Percentiles rank a stretch among this genome's conserved stretches.
phyloP scores from a whole-genome alignment of 2,113 vertebrate species.

The Erinaceus europaeus region DNA sequence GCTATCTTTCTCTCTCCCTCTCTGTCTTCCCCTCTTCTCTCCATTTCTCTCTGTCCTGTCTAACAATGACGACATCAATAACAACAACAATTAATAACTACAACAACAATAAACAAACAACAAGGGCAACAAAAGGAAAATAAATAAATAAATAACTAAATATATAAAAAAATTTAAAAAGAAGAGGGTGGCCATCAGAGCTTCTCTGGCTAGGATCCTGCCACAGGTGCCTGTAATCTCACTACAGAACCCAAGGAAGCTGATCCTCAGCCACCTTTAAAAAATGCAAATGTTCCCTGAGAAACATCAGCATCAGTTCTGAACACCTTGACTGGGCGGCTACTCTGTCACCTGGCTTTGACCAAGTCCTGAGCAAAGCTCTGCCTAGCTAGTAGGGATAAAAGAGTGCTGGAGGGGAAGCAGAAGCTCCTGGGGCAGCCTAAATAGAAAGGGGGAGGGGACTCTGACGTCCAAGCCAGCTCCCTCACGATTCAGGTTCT shows the following conservation, averaged over 20 bases:
- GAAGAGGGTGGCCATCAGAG: too few relatives aligned
- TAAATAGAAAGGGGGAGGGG: neutral
- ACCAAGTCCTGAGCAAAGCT: neutral
- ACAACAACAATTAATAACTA: too few relatives aligned
- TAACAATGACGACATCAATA: too few relatives aligned
- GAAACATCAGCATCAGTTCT: conserved; percentile 15
- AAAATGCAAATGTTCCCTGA: conserved; percentile 57
- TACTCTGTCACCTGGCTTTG: conserved; percentile 42
- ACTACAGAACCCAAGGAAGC: neutral
- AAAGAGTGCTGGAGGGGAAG: neutral
- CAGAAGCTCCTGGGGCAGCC: neutral
- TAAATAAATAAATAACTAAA: too few relatives aligned
- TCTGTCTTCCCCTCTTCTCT: too few relatives aligned
- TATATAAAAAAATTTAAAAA: too few relatives aligned
- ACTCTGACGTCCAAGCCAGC: conserved; percentile 50
- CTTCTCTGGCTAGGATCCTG: neutral
- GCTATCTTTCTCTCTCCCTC: too few relatives aligned
- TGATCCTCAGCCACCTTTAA: conserved; percentile 12
- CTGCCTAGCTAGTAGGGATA: neutral
- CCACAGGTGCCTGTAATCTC: conserved; percentile 55
- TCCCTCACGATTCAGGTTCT: conserved; percentile 57
- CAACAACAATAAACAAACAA: too few relatives aligned
- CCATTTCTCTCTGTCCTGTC: too few relatives aligned
- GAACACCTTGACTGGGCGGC: conserved; percentile 27
- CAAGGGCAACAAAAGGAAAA: too few relatives aligned